These are phyloP conservation scores for Caranx melampygus DNA, from an alignment of 2,113 vertebrate species.

Conservation along the genomic window DNA sequence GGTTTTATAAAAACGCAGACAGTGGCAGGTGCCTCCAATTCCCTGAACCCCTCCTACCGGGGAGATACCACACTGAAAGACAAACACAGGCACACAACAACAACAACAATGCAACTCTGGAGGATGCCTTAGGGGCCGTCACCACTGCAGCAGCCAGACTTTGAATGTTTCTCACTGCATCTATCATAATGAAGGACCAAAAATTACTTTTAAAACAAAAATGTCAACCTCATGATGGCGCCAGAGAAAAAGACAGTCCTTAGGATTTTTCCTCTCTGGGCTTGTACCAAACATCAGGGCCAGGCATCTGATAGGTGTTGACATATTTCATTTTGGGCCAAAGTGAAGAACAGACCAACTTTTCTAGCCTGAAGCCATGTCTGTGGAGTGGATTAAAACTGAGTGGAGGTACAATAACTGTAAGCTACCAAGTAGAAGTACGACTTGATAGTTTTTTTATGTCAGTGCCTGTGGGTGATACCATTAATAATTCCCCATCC, in stretches of 20 bases:
- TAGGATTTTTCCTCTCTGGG: background rate
- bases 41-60: no score
- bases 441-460: conserved; percentile 5
- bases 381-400: background rate
- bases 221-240: background rate
- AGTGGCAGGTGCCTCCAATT: no score
- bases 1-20: no score
- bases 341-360: background rate
- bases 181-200: no score
- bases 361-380: background rate
- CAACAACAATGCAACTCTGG: no score
- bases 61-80: no score
- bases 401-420: background rate
- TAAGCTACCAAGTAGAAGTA: background rate
- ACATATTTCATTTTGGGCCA: background rate
- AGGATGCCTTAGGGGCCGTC: no score
- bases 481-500: conserved; percentile 42
- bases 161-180: no score
- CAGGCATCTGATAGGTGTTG: background rate
- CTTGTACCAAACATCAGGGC: background rate
- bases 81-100: no score
- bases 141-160: no score
- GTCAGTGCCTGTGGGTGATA: conserved; percentile 8
- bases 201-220: background rate
- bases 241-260: background rate